Percentiles rank a stretch among this genome's conserved stretches.
These are phyloP conservation scores for Microlaimidae sp. DNA, from an alignment of 2,888 invertebrate genomes.

Conservation along the genomic window DNA sequence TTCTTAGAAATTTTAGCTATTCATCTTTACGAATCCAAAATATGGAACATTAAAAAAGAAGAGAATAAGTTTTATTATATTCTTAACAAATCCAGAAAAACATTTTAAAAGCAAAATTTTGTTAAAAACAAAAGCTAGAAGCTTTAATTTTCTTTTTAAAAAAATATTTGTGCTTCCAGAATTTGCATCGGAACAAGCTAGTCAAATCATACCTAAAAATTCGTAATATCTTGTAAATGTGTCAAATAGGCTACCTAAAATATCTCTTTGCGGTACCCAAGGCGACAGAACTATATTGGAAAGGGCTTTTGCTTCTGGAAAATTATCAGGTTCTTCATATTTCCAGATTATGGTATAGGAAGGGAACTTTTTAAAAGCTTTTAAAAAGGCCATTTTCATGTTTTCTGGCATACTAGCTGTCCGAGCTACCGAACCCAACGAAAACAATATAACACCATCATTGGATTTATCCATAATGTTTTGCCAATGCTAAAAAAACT, in stretches of 20 bases:
- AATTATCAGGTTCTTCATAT: conserved; percentile 16
- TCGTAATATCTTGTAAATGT: too few relatives aligned
- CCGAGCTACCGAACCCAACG: conserved; percentile 22
- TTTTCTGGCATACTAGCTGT: conserved; percentile 18
- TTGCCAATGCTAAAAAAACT: conserved; percentile 18
- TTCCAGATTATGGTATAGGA: conserved; percentile 21
- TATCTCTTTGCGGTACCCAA: conserved; percentile 25
- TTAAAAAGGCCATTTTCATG: conserved; percentile 20
- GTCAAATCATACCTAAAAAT: too few relatives aligned
- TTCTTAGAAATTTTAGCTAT: too few relatives aligned
- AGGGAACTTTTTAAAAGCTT: conserved; percentile 20
- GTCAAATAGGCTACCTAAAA: conserved; percentile 22
- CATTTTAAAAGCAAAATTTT: too few relatives aligned
- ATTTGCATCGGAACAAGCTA: too few relatives aligned
- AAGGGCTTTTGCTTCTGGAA: conserved; percentile 11
- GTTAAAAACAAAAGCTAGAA: too few relatives aligned
- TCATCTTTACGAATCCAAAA: too few relatives aligned
- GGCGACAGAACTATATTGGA: conserved; percentile 21
- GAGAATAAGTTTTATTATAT: too few relatives aligned
- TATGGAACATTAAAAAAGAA: too few relatives aligned
- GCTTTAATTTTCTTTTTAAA: too few relatives aligned
- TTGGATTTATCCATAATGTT: conserved; percentile 17
- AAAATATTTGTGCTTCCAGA: too few relatives aligned
- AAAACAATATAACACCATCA: conserved; percentile 20
- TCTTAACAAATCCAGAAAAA: too few relatives aligned